A percentile compares a stretch with the other conserved stretches of the same genome.
These are phyloP conservation scores for Hypsibius dujardini DNA, from an alignment of 1,140 invertebrate genomes.

Conservation along the genomic window DNA sequence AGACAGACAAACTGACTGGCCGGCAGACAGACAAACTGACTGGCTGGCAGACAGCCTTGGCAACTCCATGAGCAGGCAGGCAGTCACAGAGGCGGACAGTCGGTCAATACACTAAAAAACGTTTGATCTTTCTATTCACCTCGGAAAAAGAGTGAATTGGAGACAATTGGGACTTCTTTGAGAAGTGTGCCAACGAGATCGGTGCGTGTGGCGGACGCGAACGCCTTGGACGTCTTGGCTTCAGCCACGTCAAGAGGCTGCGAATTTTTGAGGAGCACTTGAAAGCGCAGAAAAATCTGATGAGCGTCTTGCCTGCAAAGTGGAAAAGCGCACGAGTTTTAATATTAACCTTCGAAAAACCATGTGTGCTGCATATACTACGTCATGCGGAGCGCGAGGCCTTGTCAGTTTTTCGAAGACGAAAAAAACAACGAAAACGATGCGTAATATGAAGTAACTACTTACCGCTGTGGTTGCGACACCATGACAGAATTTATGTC, in stretches of 20 bases:
- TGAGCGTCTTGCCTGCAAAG: not conserved
- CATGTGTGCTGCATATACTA: too few relatives aligned
- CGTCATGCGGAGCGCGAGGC: not conserved
- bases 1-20: too few relatives aligned
- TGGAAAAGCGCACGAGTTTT: not conserved
- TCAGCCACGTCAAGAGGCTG: not conserved
- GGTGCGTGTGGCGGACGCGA: not conserved
- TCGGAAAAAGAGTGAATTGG: not conserved
- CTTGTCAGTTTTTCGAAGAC: not conserved
- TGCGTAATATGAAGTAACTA: not conserved
- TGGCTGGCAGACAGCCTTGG: too few relatives aligned
- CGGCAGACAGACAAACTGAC: too few relatives aligned
- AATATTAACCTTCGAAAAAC: constrained; percentile 10
- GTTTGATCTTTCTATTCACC: not conserved
- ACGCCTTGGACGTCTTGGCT: not conserved
- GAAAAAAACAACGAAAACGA: too few relatives aligned
- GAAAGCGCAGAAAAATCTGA: constrained; percentile 6
- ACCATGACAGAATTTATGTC: constrained; percentile 6
- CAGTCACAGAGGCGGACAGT: not conserved
- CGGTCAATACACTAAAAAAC: not conserved
- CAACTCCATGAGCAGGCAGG: not conserved
- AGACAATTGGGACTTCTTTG: not conserved
- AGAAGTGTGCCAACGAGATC: not conserved
- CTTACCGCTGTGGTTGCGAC: not conserved
- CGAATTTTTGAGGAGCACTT: not conserved